Evolutionary conservation across 1,140 invertebrate genomes (phyloP), one percentile per base, ranked within the genome.

Genomic region (Musca domestica): DNA sequence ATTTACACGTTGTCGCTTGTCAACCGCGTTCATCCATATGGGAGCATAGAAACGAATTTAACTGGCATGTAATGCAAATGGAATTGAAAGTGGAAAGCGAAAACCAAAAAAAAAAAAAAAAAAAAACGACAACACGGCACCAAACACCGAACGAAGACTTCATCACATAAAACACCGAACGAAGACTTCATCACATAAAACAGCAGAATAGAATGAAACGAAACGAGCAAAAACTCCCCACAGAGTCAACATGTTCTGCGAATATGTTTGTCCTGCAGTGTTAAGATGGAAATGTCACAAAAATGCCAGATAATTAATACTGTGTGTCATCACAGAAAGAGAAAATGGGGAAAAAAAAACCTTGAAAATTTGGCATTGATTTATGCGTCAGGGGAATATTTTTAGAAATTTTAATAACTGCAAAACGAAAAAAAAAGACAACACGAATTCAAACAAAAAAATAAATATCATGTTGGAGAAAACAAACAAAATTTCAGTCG

Each of bases 401-500:
- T 5, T 41, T 41, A 12, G 34, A 41, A 41, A 41, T 10, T 10
- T 30, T 30, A 41, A 41, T 10, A 41, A 51, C 17, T 51, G 20
- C n/a, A 19, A 19, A 9, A 19, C 6, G 19, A 34, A 20, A 54
- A 46, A 27, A 46, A n/a, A n/a, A n/a, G n/a, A n/a, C n/a, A n/a
- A n/a, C n/a, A n/a, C n/a, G 22, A 69, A 25, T 58, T 56, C 22
- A 61, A 64, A 68, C 19, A 64, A 25, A 20, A n/a, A 12, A 12
- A 22, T 17, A 41, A 27, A 23, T 58, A 66, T 66, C 10, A 61
- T 68, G 65, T 69, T 71, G 67, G 51, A 69, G 46, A 76, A 72
- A 70, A 14, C 27, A 12, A 73, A 73, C 73, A 75, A 77, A 79
- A 80, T 80, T 80, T 79, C 70, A 48, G 74, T 77, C 64, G 67